phyloP scores from a whole-genome alignment of 2,888 invertebrate genomes.

The Pollenia angustigena region DNA sequence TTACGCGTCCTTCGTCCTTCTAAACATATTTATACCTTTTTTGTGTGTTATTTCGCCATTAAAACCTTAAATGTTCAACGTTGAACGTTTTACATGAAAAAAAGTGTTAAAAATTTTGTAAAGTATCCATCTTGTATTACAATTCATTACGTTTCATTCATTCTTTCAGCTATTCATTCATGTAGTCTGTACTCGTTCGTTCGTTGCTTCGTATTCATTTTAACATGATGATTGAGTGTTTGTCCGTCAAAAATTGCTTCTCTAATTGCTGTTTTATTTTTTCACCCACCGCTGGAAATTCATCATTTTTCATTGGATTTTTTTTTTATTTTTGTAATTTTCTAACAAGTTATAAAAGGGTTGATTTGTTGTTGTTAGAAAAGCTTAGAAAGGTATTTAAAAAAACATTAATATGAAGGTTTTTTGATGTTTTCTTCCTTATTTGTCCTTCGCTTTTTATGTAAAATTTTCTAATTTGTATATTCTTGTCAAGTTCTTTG shows the following conservation, averaged over 20 bases:
- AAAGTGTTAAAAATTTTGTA: slow-evolving; percentile 61
- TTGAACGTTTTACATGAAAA: slow-evolving; percentile 32
- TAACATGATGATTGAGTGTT: slow-evolving; percentile 75
- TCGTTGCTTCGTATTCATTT: slow-evolving; percentile 15
- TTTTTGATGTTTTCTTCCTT: slow-evolving; percentile 50
- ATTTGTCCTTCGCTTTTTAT: slow-evolving; percentile 34
- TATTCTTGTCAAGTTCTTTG: slow-evolving; percentile 70
- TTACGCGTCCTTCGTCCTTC: slow-evolving; percentile 38
- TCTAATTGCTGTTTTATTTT: slow-evolving; percentile 75
- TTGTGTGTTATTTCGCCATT: slow-evolving; percentile 15
- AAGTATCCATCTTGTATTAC: slow-evolving; percentile 60
- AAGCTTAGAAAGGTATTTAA: slow-evolving; percentile 69
- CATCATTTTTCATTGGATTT: slow-evolving; percentile 68
- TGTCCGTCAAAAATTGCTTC: slow-evolving; percentile 75
- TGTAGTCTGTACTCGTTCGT: slow-evolving; percentile 12
- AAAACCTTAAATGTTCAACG: slow-evolving; percentile 18
- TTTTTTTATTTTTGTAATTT: slow-evolving; percentile 28
- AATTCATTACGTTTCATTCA: slow-evolving; percentile 45
- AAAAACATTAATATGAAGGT: slow-evolving; percentile 56
- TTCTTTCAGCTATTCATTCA: background rate
- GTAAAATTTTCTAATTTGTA: slow-evolving; percentile 64
- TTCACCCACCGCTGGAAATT: slow-evolving; percentile 38
- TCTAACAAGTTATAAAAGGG: slow-evolving; percentile 49
- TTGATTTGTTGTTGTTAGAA: slow-evolving; percentile 48
- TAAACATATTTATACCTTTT: slow-evolving; percentile 59